These are phyloP conservation scores for Paralichthys olivaceus DNA, from an alignment of 2,113 vertebrate genomes.

Conservation along the genomic window DNA sequence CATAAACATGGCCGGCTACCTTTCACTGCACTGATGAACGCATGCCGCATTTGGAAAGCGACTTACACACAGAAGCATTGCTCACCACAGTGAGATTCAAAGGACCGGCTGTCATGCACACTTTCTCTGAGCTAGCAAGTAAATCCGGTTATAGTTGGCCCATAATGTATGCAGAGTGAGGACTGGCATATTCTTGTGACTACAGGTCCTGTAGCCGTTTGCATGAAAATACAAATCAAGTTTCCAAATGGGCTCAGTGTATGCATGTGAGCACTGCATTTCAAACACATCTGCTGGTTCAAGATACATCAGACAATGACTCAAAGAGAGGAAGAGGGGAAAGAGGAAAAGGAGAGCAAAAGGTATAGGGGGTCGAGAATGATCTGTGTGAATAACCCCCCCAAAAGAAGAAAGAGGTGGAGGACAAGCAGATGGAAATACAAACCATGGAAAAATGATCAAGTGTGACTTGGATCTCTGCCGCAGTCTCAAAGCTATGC, in stretches of 20 bases:
- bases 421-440: slow-evolving; percentile 61
- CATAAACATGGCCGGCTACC: slow-evolving; percentile 44
- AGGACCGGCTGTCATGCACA: slow-evolving; percentile 51
- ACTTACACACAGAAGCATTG: slow-evolving; percentile 48
- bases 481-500: slow-evolving; percentile 49
- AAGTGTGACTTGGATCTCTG: slow-evolving; percentile 60
- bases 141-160: slow-evolving; percentile 72
- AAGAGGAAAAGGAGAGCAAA: neutral
- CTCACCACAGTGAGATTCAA: slow-evolving; percentile 51
- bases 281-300: slow-evolving; percentile 48
- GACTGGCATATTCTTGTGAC: slow-evolving; percentile 34
- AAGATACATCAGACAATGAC: slow-evolving; percentile 40
- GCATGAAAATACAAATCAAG: slow-evolving; percentile 57
- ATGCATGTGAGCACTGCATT: slow-evolving; percentile 45
- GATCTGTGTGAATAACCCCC: slow-evolving; percentile 37
- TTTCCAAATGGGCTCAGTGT: slow-evolving; percentile 47
- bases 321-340: neutral
- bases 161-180: slow-evolving; percentile 66
- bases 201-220: slow-evolving; percentile 42
- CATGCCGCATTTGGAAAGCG: slow-evolving; percentile 28
- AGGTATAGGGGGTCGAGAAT: neutral
- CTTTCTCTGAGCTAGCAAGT: slow-evolving; percentile 51
- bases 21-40: slow-evolving; percentile 35
- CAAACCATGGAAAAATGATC: slow-evolving; percentile 60
- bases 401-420: slow-evolving; percentile 20